A percentile compares a stretch with the other conserved stretches of the same genome.
Evolutionary conservation across 2,888 invertebrate species (phyloP).

Genomic region (Fragum sueziense): DNA sequence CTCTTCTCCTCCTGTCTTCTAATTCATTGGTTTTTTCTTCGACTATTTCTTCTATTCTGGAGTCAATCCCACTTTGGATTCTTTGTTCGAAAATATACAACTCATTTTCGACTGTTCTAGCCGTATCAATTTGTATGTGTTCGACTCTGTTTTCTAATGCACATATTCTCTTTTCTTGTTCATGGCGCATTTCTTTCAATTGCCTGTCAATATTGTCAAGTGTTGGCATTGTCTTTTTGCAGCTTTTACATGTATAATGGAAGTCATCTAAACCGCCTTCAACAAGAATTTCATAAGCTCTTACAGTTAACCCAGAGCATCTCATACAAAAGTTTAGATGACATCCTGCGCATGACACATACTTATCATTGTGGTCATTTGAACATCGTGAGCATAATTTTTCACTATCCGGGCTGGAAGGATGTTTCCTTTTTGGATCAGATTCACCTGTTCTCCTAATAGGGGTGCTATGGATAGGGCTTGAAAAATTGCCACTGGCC

Average conservation of each 20-base stretch:
- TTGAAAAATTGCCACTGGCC: not conserved
- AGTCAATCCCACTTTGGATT: not conserved
- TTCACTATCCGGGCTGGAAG: not conserved
- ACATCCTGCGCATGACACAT: not conserved
- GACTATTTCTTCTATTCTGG: not conserved
- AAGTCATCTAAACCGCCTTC: not conserved
- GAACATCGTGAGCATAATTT: not conserved
- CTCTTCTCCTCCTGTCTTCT: not conserved
- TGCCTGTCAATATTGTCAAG: not conserved
- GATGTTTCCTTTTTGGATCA: not conserved
- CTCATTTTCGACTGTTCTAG: not conserved
- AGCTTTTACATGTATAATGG: not conserved
- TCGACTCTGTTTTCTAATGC: not conserved
- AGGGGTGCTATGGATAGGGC: not conserved
- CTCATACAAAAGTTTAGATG: not conserved
- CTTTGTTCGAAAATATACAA: not conserved
- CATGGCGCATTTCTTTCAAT: not conserved
- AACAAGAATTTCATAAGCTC: not conserved
- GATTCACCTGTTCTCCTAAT: not conserved
- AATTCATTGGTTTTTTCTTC: not conserved
- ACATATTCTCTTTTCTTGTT: not conserved
- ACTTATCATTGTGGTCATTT: not conserved
- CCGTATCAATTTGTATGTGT: not conserved
- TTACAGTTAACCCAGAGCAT: not conserved
- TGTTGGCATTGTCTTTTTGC: conserved; percentile 2